Evolutionary conservation across 2,797 vertebrate genomes (phyloP).

Genomic region (Limnodromus scolopaceus): DNA sequence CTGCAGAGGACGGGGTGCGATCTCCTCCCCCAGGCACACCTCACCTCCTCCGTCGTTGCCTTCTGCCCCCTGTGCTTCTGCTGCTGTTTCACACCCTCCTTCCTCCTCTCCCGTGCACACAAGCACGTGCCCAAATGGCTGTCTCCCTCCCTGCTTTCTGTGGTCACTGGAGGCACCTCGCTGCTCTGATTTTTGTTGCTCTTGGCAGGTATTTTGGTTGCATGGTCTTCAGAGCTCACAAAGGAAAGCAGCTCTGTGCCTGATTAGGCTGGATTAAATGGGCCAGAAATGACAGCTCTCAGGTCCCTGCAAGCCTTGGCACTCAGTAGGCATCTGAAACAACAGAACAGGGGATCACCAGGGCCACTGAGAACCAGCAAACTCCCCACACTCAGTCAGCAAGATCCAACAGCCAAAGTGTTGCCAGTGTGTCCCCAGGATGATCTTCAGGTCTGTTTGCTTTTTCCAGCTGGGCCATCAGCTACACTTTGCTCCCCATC

Average conservation of each 20-base stretch:
- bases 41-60: neutral
- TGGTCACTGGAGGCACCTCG: neutral
- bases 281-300: neutral
- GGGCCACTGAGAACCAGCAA: neutral
- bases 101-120: fast-evolving
- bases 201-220: neutral
- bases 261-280: neutral
- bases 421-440: neutral
- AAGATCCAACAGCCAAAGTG: neutral
- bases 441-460: neutral
- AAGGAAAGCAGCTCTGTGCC: neutral
- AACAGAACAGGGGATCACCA: neutral
- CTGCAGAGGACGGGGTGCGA: neutral
- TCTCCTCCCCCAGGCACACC: neutral
- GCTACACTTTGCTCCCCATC: neutral
- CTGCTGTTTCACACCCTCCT: neutral
- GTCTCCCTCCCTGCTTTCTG: neutral
- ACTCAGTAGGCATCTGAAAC: neutral
- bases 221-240: neutral
- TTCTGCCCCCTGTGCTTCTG: neutral
- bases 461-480: neutral
- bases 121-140: fast-evolving
- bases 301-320: neutral
- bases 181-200: neutral
- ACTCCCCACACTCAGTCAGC: neutral